Conservation (phyloP, 2,113 vertebrate species). For the Tautogolabrus adspersus region DNA sequence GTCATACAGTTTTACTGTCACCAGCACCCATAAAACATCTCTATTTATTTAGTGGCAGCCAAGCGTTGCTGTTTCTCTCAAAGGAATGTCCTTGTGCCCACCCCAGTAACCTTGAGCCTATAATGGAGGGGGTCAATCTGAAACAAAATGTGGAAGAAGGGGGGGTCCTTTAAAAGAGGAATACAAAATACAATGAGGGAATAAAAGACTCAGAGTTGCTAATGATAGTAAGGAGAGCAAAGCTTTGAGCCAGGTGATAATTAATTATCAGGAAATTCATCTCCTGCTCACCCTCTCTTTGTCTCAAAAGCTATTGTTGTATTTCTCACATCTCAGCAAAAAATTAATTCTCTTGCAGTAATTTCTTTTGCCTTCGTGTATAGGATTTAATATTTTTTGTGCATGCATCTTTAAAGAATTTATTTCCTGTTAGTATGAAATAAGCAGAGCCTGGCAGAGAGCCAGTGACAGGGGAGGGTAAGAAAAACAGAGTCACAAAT, state of each 20-base stretch:
- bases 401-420: slow-evolving; percentile 22
- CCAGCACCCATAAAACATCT: slow-evolving; percentile 66
- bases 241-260: slow-evolving; percentile 44
- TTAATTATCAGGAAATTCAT: slow-evolving; percentile 54
- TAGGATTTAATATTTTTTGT: slow-evolving; percentile 24
- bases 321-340: slow-evolving; percentile 50
- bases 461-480: slow-evolving; percentile 13
- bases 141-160: background rate
- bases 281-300: slow-evolving; percentile 6
- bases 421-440: slow-evolving; percentile 15
- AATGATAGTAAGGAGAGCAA: slow-evolving; percentile 58
- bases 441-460: slow-evolving; percentile 16
- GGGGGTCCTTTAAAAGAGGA: slow-evolving; percentile 48
- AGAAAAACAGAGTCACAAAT: slow-evolving; percentile 64
- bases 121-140: slow-evolving; percentile 73
- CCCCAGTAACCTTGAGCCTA: slow-evolving; percentile 75
- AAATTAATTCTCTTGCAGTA: slow-evolving; percentile 28
- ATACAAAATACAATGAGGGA: slow-evolving; percentile 60
- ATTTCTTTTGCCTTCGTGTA: slow-evolving; percentile 21
- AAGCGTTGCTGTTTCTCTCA: slow-evolving; percentile 60
- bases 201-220: slow-evolving; percentile 67
- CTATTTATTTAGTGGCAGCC: slow-evolving; percentile 70
- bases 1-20: slow-evolving; percentile 68
- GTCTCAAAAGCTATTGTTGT: slow-evolving; percentile 45
- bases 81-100: slow-evolving; percentile 70